Percentiles rank a stretch among this genome's conserved stretches.
Evolutionary conservation across 2,888 invertebrate species (phyloP).

Genomic region (Dryadula phaetusa): DNA sequence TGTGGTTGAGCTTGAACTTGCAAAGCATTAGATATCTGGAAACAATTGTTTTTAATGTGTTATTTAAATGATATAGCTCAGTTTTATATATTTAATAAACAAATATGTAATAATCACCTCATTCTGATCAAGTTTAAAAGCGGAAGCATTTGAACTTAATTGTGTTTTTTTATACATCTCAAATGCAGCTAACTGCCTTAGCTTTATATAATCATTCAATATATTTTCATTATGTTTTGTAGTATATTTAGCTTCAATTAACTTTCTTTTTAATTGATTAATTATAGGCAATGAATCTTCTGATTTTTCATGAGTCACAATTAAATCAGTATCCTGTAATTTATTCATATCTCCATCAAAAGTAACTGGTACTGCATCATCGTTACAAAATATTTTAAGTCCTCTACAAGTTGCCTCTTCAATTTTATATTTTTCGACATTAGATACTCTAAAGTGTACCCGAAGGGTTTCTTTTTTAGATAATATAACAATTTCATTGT

Average conservation of each 20-base stretch:
- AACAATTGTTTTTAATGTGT: background rate
- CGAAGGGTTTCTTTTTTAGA: slow-evolving; percentile 52
- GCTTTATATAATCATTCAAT: slow-evolving; percentile 55
- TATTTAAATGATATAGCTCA: background rate
- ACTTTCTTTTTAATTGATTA: slow-evolving; percentile 61
- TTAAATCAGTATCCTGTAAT: slow-evolving; percentile 48
- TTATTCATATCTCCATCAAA: slow-evolving; percentile 68
- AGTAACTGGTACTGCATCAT: slow-evolving; percentile 67
- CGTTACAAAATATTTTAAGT: slow-evolving; percentile 59
- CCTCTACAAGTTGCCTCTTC: slow-evolving; percentile 61
- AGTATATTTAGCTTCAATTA: slow-evolving; percentile 64
- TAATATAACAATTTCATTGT: slow-evolving; percentile 59
- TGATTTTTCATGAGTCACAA: slow-evolving; percentile 38
- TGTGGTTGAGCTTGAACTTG: slow-evolving; percentile 56
- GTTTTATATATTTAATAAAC: background rate
- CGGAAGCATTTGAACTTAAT: slow-evolving; percentile 55
- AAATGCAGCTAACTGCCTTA: slow-evolving; percentile 62
- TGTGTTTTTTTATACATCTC: slow-evolving; percentile 56
- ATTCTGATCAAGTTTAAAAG: slow-evolving; percentile 51
- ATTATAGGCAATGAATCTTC: slow-evolving; percentile 56
- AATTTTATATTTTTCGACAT: slow-evolving; percentile 60
- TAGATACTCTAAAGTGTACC: slow-evolving; percentile 54
- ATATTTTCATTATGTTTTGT: slow-evolving; percentile 60
- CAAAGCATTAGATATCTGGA: slow-evolving; percentile 57
- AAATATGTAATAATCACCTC: slow-evolving; percentile 50